Evolutionary conservation across 2,888 invertebrate species (phyloP).

Genomic region (Aporophyla nigra): DNA sequence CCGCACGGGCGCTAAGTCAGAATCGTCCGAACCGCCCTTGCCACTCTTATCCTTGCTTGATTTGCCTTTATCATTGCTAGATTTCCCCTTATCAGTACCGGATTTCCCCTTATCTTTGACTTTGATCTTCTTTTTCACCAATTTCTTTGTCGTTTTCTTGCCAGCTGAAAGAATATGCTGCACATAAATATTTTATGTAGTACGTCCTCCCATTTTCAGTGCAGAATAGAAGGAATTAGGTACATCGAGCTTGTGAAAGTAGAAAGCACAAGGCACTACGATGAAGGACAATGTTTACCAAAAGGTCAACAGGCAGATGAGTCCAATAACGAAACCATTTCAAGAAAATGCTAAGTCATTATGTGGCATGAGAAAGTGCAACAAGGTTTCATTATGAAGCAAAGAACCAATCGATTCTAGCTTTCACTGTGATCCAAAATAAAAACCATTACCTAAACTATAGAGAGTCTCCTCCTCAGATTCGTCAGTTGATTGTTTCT

Average conservation of each 20-base stretch:
- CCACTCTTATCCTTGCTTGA: constrained; percentile 66
- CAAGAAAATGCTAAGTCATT: neutral
- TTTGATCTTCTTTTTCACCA: constrained; percentile 77
- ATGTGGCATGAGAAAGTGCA: neutral
- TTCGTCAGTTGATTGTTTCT: constrained; percentile 89
- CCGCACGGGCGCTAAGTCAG: constrained; percentile 91
- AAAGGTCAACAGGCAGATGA: neutral
- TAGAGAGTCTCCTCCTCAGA: constrained; percentile 88
- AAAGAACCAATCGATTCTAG: neutral
- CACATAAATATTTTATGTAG: constrained; percentile 11
- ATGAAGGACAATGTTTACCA: neutral
- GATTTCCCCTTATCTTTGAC: constrained; percentile 68
- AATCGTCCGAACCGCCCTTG: constrained; percentile 72
- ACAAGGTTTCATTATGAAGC: neutral
- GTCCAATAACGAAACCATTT: neutral
- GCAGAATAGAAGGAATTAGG: neutral
- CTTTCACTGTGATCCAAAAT: neutral
- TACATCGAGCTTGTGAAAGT: neutral
- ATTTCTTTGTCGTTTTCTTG: constrained; percentile 82
- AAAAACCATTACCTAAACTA: constrained; percentile 82
- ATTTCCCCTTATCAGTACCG: constrained; percentile 57
- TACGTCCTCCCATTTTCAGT: neutral
- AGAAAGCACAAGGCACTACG: neutral
- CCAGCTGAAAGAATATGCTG: constrained; percentile 74
- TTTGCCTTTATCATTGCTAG: constrained; percentile 46